Percentiles rank a stretch among this genome's conserved stretches.
Conservation (phyloP, 23 tunicate genomes). For the Ascidia mentula region DNA sequence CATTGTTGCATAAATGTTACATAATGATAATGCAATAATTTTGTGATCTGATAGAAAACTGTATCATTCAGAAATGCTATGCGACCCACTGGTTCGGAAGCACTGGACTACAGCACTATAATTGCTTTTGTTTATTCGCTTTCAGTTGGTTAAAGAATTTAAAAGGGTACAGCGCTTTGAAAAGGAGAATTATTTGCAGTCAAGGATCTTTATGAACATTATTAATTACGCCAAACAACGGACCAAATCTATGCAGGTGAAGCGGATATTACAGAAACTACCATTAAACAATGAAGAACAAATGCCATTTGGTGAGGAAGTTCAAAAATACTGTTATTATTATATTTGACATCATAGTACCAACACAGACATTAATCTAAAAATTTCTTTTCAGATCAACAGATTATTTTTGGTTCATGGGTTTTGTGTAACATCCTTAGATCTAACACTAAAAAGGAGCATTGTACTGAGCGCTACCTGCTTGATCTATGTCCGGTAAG, state of each 20-base stretch:
- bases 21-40: too few relatives aligned
- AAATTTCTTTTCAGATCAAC: neutral
- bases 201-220: neutral
- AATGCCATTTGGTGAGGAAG: neutral
- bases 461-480: conserved; percentile 12
- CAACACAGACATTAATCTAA: neutral
- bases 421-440: conserved; percentile 1
- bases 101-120: conserved; percentile 1
- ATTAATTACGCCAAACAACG: neutral
- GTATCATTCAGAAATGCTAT: too few relatives aligned
- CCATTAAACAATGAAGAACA: conserved; percentile 14
- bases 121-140: neutral
- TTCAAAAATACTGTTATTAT: neutral
- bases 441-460: conserved; percentile 1
- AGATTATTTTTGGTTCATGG: conserved; percentile 20
- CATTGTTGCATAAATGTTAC: too few relatives aligned
- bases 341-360: conserved; percentile 1
- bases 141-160: conserved; percentile 18
- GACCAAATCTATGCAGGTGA: conserved; percentile 7
- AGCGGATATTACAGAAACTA: conserved; percentile 1
- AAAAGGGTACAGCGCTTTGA: conserved; percentile 10
- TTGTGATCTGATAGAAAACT: too few relatives aligned
- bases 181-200: neutral
- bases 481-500: conserved; percentile 21
- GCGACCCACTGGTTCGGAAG: too few relatives aligned